Conservation (phyloP, 2,888 invertebrate species). For the Polydrusus cervinus region DNA sequence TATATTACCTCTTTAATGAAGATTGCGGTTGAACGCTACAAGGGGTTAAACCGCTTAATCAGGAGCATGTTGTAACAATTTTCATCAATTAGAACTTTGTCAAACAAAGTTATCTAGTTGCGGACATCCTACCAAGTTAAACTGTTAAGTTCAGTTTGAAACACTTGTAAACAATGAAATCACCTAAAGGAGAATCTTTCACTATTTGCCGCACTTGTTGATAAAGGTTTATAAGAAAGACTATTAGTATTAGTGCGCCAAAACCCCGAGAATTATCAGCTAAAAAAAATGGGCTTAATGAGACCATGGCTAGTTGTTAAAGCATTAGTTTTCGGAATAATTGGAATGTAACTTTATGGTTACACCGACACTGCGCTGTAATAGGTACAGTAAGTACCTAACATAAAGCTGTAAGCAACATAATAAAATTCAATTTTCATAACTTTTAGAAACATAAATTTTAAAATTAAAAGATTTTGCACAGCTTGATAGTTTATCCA, state of each 20-base stretch:
- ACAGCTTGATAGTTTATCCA: too few relatives aligned
- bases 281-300: background rate
- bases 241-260: background rate
- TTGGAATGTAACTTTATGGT: too few relatives aligned
- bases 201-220: background rate
- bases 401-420: too few relatives aligned
- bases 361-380: too few relatives aligned
- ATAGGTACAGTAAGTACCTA: too few relatives aligned
- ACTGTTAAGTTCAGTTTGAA: background rate
- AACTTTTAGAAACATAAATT: too few relatives aligned
- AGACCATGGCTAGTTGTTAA: background rate
- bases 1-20: too few relatives aligned
- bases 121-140: background rate
- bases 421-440: too few relatives aligned
- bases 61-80: background rate
- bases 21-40: background rate
- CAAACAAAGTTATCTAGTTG: constrained; percentile 3
- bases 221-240: background rate
- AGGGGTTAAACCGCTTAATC: background rate
- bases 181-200: background rate
- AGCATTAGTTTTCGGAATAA: too few relatives aligned
- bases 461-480: too few relatives aligned
- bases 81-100: background rate
- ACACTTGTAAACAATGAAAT: background rate
- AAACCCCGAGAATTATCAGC: background rate